A percentile compares a stretch with the other conserved stretches of the same genome.
Evolutionary conservation across 2,888 invertebrate genomes (phyloP).

Genomic region (Stictocephala bisonia): DNA sequence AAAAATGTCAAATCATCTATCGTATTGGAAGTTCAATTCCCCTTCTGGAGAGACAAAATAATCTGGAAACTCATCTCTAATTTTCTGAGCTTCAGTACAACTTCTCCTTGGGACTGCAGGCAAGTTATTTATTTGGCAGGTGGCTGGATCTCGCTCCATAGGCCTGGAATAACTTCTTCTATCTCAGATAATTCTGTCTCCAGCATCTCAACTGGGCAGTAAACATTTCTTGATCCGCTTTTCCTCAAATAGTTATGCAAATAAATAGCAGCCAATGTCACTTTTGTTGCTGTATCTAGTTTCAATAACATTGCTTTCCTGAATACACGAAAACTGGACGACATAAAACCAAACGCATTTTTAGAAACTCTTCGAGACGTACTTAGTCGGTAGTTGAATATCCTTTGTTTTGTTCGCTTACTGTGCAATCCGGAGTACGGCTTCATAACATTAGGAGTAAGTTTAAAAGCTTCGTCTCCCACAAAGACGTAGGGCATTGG

Average conservation of each 20-base stretch:
- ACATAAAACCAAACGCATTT: constrained; percentile 56
- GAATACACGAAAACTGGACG: constrained; percentile 55
- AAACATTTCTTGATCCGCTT: constrained; percentile 48
- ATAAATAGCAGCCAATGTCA: constrained; percentile 53
- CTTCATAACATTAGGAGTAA: constrained; percentile 54
- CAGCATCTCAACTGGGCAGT: constrained; percentile 49
- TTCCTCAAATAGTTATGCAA: constrained; percentile 56
- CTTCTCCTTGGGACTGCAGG: constrained; percentile 43
- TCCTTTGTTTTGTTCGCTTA: constrained; percentile 47
- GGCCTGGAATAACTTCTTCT: constrained; percentile 41
- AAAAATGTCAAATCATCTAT: neutral
- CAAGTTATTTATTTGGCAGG: constrained; percentile 2
- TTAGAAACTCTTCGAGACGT: constrained; percentile 55
- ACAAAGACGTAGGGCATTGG: constrained; percentile 52
- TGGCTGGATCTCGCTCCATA: constrained; percentile 40
- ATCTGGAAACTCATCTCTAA: constrained; percentile 54
- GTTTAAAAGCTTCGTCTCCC: constrained; percentile 57
- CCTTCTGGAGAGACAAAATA: constrained; percentile 55
- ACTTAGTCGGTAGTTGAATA: constrained; percentile 55
- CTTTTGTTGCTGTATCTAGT: constrained; percentile 53
- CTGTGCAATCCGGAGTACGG: constrained; percentile 45
- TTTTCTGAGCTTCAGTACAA: constrained; percentile 41
- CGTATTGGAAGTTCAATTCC: constrained; percentile 49
- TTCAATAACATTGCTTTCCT: constrained; percentile 53
- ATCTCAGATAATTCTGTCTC: constrained; percentile 49